Base-by-base conservation (phyloP, 2,113 vertebrate genomes). In the Atrichornis clamosus region DNA sequence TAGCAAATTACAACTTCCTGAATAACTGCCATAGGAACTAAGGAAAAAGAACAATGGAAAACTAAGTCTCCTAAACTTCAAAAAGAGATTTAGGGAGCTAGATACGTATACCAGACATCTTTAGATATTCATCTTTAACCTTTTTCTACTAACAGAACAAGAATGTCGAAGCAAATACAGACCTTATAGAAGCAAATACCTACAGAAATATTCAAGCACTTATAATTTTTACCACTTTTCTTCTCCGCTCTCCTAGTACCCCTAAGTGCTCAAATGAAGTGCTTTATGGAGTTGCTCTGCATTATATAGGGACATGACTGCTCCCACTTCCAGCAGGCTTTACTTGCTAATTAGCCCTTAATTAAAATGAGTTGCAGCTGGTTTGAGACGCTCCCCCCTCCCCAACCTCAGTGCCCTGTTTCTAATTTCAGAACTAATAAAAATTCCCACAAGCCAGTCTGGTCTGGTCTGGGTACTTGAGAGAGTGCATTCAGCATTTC, bases 281-380 rank as follows among this genome's bases (percentile, higher is more conserved):
- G 0, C 18, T 47, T 63, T 3, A 30, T 2, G 6, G 37, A 60
- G 13, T 49, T 86, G 64, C 39, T 84, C 69, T 60, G 56, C 44
- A 49, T 87, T 84, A 75, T 59, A 74, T 10, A 82, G 80, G 64
- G 86, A 92, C 77, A 68, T 2, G n/a, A 90, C 73, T 87, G 93
- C 79, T 92, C 59, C 81, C 39, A 39, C 42, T 95, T 93, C 64
- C 87, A 93, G 67, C 60, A 87, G 30, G 64, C 73, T 93, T 69
- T 49, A 44, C 80, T 93, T 87, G 53, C 44, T 91, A 95, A 96
- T 96, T 94, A 96, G 91, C 19, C 50, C 56, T 89, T 93, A 95
- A 95, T 92, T 95, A 95, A 97, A 95, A 96, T 75, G 84, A 96
- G 94, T 79, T 97, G 94, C 95, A 96, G 94, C 96, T 96, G 90